These are phyloP conservation scores for Hecatera dysodea DNA, from an alignment of 2,888 invertebrate genomes.

Conservation along the genomic window DNA sequence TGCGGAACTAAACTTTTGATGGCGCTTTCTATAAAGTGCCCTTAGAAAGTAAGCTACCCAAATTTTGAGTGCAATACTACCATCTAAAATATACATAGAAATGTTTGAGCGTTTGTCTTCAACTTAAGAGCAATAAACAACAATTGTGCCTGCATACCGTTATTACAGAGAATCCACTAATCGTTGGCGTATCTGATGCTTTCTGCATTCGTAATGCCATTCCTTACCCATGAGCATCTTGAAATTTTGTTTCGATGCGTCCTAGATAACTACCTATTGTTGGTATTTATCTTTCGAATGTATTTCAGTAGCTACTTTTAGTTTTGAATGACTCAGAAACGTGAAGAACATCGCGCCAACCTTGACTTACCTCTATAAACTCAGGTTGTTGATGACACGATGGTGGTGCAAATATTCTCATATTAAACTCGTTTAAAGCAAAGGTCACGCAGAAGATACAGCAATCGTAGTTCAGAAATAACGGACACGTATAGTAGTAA, in stretches of 20 bases:
- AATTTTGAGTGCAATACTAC: constrained; percentile 29
- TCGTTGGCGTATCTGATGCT: constrained; percentile 61
- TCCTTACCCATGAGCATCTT: constrained; percentile 54
- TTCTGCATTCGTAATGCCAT: constrained; percentile 58
- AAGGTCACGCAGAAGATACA: constrained; percentile 23
- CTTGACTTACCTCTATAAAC: too few relatives aligned
- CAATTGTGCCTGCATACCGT: constrained; percentile 56
- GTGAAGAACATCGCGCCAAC: too few relatives aligned
- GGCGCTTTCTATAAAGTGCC: constrained; percentile 46
- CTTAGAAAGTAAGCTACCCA: constrained; percentile 45
- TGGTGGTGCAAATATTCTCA: not conserved
- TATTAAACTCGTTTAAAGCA: constrained; percentile 16
- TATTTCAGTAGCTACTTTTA: constrained; percentile 20
- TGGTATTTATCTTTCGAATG: constrained; percentile 7
- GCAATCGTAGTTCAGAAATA: constrained; percentile 41
- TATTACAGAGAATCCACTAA: constrained; percentile 58
- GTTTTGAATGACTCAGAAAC: not conserved
- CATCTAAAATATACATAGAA: constrained; percentile 27
- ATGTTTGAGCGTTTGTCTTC: constrained; percentile 35
- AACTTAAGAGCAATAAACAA: constrained; percentile 45
- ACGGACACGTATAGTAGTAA: constrained; percentile 45
- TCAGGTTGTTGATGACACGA: not conserved
- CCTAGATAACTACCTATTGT: constrained; percentile 42
- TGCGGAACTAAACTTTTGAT: constrained; percentile 38
- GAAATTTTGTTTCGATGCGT: constrained; percentile 57